Evolutionary conservation across 1,140 invertebrate species (phyloP).

Genomic region (Meloidogyne exigua): DNA sequence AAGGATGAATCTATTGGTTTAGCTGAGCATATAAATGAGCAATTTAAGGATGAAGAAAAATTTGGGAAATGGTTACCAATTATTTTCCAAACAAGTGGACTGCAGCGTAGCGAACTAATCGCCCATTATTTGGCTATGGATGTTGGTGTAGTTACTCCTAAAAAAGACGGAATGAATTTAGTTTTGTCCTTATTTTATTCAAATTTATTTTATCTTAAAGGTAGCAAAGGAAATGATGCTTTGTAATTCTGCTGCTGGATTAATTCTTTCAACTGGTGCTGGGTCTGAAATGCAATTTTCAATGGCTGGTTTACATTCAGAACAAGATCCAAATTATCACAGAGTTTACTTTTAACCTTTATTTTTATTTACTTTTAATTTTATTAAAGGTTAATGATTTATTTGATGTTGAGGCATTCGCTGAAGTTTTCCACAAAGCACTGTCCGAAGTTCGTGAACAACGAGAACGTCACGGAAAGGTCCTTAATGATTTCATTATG

Average conservation of each 20-base stretch:
- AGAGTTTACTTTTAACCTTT: too few relatives aligned
- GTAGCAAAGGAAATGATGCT: slow-evolving; percentile 57
- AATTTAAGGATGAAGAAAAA: slow-evolving; percentile 38
- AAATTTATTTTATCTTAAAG: background rate
- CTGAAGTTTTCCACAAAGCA: slow-evolving; percentile 58
- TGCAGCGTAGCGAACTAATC: slow-evolving; percentile 56
- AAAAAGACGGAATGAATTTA: slow-evolving; percentile 64
- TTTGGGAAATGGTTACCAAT: slow-evolving; percentile 55
- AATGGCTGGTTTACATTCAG: slow-evolving; percentile 54
- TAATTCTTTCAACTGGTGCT: slow-evolving; percentile 61
- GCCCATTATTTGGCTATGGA: slow-evolving; percentile 63
- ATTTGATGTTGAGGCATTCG: slow-evolving; percentile 55
- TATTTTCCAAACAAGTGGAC: slow-evolving; percentile 61
- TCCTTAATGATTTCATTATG: slow-evolving; percentile 60
- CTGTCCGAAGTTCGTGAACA: slow-evolving; percentile 50
- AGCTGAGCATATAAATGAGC: slow-evolving; percentile 55
- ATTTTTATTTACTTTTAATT: background rate
- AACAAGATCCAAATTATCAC: slow-evolving; percentile 53
- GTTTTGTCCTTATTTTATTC: slow-evolving; percentile 23
- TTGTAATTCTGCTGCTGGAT: slow-evolving; percentile 59
- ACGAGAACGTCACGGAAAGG: slow-evolving; percentile 51
- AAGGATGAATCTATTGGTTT: slow-evolving; percentile 60
- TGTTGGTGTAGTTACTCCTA: slow-evolving; percentile 61
- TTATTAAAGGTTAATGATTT: slow-evolving; percentile 51
- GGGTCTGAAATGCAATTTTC: slow-evolving; percentile 62